phyloP scores from a whole-genome alignment of 2,888 invertebrate genomes.

The Ditula angustiorana region DNA sequence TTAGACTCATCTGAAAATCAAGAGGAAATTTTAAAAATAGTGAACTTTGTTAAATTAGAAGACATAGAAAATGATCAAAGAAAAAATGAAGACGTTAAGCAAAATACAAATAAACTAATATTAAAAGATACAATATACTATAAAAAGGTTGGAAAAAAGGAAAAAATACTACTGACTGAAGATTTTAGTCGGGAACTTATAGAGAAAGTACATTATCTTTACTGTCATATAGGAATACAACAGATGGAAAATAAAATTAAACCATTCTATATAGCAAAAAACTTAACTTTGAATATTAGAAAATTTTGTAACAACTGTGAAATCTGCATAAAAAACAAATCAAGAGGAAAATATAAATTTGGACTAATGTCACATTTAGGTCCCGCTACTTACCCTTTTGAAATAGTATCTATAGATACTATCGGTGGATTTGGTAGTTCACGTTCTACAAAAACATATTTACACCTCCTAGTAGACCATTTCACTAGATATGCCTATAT shows the following conservation, averaged over 20 bases:
- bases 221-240: constrained; percentile 36
- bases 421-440: constrained; percentile 42
- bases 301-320: constrained; percentile 29
- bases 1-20: constrained; percentile 31
- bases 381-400: no score
- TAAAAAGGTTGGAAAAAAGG: constrained; percentile 33
- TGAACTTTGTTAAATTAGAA: constrained; percentile 45
- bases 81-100: constrained; percentile 39
- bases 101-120: constrained; percentile 27
- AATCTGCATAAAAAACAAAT: constrained; percentile 30
- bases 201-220: constrained; percentile 30
- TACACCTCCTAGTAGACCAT: constrained; percentile 33
- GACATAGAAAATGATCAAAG: constrained; percentile 45
- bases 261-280: constrained; percentile 29
- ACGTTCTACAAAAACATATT: constrained; percentile 37
- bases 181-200: constrained; percentile 39
- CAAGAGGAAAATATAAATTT: constrained; percentile 32
- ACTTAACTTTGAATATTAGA: constrained; percentile 38
- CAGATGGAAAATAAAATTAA: constrained; percentile 37
- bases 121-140: constrained; percentile 42
- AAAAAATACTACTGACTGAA: constrained; percentile 42
- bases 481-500: constrained; percentile 40
- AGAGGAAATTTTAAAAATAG: constrained; percentile 43
- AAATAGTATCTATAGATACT: no score
- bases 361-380: no score